Base-by-base conservation (phyloP, 2,888 invertebrate species). In the Anarsia innoxiella region DNA sequence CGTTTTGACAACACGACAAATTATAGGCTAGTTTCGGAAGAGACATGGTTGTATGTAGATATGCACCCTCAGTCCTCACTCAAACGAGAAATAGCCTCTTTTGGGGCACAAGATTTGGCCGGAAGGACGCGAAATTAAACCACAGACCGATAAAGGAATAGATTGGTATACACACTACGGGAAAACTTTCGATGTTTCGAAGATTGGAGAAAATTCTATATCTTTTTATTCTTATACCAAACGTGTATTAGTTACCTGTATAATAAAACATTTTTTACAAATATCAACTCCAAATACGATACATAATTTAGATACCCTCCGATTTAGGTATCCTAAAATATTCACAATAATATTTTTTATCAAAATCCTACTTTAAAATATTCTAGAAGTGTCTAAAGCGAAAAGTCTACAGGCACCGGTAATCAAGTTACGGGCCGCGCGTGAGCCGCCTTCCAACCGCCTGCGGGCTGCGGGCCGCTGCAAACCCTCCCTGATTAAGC, bases 61-160 rank as follows among this genome's bases (percentile, higher is more conserved):
- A 32, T 58, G 61, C 74, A 64, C 74, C 75, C 76, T n/a, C n/a
- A n/a, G n/a, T n/a, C n/a, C n/a, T 71, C 71, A 51, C 60, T 68
- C 66, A 65, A 49, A 66, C 67, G 70, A 68, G 63, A 5, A 31
- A 32, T 32, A 23, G 32, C 19, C 32, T 32, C 19, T 32, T 32
- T 32, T 23, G 16, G 34, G 34, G 34, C 15, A 15, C 26, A 27
- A 34, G 34, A 27, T 34, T 34, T 23, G 34, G 2, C 34, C 25
- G 31, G 34, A 34, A 33, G 12, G 10, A 33, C 48, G 23, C 39
- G 42, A 44, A 43, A 51, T 49, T 11, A 26, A 19, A 19, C 23
- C 32, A 12, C 10, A 32, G 32, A 32, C n/a, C 10, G 23, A 19
- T 19, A 6, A 19, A 19, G 3, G 19, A 6, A 19, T 19, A 19